Conservation (phyloP, 2,888 invertebrate species). For the Chrysina gloriosa region DNA sequence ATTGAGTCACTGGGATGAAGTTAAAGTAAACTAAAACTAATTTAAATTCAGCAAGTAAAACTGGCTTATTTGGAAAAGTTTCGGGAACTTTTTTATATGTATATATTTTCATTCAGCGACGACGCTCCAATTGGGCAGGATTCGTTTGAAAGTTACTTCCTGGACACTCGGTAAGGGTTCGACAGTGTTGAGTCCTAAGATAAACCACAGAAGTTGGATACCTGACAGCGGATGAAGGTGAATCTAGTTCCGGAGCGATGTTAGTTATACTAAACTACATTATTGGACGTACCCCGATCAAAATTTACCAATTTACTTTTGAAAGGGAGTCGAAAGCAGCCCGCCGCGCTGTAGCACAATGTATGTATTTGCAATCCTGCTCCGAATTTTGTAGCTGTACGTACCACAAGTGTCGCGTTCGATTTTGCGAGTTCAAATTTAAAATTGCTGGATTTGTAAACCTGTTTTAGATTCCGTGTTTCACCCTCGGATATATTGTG, state of each 20-base stretch:
- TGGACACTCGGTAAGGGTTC: too few relatives aligned
- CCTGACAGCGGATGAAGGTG: constrained; percentile 22
- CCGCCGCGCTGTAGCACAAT: neutral
- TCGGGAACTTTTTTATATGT: constrained; percentile 10
- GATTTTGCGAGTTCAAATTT: constrained; percentile 2
- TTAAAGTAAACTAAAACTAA: constrained; percentile 20
- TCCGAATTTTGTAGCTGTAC: neutral
- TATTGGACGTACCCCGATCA: neutral
- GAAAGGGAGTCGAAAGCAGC: neutral
- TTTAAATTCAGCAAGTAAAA: constrained; percentile 12
- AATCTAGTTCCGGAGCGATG: too few relatives aligned
- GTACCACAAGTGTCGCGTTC: neutral
- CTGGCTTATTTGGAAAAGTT: constrained; percentile 18
- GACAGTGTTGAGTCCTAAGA: too few relatives aligned
- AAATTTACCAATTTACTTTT: too few relatives aligned
- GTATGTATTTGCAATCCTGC: too few relatives aligned
- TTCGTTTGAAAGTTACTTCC: constrained; percentile 2
- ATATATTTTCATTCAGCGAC: constrained; percentile 19
- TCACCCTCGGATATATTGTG: neutral
- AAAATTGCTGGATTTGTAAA: constrained; percentile 10
- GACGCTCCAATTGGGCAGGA: too few relatives aligned
- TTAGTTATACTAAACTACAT: too few relatives aligned
- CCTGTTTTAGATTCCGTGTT: neutral
- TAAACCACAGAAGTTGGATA: constrained; percentile 16
- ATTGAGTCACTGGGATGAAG: constrained; percentile 4